Conservation (phyloP, 2,797 vertebrate species). For the Coluber constrictor region DNA sequence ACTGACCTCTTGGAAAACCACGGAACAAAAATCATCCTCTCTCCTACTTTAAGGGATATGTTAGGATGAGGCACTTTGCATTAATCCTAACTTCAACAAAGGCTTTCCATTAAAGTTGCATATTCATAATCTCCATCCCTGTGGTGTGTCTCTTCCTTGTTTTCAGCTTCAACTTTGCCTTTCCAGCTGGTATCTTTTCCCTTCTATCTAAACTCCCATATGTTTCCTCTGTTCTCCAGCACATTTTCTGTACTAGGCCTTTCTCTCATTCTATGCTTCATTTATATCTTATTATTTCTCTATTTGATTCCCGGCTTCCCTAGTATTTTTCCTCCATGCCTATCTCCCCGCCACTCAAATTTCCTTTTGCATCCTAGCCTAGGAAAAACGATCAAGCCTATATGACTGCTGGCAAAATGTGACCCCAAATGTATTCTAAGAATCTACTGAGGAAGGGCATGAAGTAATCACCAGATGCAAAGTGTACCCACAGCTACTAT, state of each 20-base stretch:
- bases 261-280: neutral
- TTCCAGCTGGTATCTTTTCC: neutral
- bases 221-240: neutral
- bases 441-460: constrained; percentile 30
- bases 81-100: neutral
- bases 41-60: neutral
- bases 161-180: neutral
- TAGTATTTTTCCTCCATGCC: neutral
- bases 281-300: neutral
- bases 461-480: constrained; percentile 38
- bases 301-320: neutral
- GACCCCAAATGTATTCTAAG: constrained; percentile 27
- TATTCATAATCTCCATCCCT: neutral
- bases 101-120: neutral
- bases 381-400: neutral
- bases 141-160: neutral
- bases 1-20: neutral
- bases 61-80: neutral
- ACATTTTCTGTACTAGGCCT: neutral
- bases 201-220: neutral
- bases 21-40: too few species aligned
- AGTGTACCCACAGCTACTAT: constrained; percentile 8
- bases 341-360: neutral
- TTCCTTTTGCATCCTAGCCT: neutral
- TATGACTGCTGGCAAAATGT: neutral